Conservation (phyloP, 2,797 vertebrate species). For the Podargus strigoides region DNA sequence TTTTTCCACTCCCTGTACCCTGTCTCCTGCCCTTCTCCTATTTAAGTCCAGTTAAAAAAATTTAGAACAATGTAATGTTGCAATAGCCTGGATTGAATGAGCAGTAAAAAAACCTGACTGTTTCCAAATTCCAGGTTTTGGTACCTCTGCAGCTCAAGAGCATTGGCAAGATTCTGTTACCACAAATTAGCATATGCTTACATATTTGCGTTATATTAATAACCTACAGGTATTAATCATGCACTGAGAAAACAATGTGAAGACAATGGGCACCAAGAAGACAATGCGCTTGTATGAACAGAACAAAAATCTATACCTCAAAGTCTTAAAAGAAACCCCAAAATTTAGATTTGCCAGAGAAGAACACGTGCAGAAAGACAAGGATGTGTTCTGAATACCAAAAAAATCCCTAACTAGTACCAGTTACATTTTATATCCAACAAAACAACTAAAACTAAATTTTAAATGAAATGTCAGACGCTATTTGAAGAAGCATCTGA, state of each 20-base stretch:
- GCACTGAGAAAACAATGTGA: not conserved
- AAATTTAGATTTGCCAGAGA: not conserved
- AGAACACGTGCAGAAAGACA: not conserved
- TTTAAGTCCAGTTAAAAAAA: not conserved
- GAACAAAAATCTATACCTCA: not conserved
- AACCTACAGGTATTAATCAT: not conserved
- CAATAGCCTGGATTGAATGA: not conserved
- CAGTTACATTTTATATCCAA: not conserved
- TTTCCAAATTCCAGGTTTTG: not conserved
- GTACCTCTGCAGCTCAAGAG: not conserved
- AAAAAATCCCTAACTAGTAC: rapidly evolving
- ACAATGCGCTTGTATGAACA: not conserved
- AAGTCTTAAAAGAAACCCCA: not conserved
- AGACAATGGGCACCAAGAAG: not conserved
- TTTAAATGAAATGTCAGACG: not conserved
- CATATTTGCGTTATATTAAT: not conserved
- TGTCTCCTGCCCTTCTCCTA: no score
- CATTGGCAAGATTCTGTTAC: not conserved
- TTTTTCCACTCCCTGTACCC: not conserved
- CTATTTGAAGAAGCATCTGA: not conserved
- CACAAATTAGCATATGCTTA: not conserved
- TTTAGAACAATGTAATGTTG: not conserved
- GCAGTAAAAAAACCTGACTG: not conserved
- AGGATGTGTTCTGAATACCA: not conserved
- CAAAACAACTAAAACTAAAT: not conserved